A percentile compares a stretch with the other conserved stretches of the same genome.
These are phyloP conservation scores for Burhinus bistriatus DNA, from an alignment of 2,113 vertebrate genomes.

Conservation along the genomic window DNA sequence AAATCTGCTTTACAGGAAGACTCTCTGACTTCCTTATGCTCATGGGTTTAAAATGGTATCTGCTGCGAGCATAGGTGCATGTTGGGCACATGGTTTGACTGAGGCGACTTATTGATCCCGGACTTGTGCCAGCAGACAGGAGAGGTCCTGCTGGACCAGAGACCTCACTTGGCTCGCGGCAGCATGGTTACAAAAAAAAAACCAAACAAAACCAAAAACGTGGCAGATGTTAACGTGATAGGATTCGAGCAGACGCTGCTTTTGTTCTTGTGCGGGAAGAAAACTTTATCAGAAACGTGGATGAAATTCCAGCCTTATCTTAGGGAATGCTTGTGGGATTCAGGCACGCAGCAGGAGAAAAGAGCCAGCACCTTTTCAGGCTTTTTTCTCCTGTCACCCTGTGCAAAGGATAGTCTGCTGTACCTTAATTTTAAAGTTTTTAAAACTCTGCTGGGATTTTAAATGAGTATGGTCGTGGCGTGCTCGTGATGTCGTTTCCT, in stretches of 20 bases:
- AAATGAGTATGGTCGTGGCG: neutral
- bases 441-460: conserved; percentile 21
- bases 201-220: too few species aligned
- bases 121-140: neutral
- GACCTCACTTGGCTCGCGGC: neutral
- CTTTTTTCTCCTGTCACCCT: neutral
- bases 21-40: neutral
- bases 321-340: conserved; percentile 7
- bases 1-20: conserved; percentile 10
- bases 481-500: neutral
- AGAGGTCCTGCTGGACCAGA: neutral
- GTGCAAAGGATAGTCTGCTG: neutral
- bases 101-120: neutral
- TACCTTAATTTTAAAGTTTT: neutral
- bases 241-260: neutral
- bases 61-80: neutral
- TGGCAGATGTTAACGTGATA: neutral
- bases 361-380: neutral
- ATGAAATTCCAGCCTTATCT: conserved; percentile 50
- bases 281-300: neutral
- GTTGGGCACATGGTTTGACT: neutral
- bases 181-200: neutral
- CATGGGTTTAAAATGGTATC: neutral
- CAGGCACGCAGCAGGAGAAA: neutral
- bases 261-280: neutral